Evolutionary conservation across 2,113 vertebrate genomes (phyloP), one percentile per base, ranked within the genome.

Genomic region (Cairina moschata): DNA sequence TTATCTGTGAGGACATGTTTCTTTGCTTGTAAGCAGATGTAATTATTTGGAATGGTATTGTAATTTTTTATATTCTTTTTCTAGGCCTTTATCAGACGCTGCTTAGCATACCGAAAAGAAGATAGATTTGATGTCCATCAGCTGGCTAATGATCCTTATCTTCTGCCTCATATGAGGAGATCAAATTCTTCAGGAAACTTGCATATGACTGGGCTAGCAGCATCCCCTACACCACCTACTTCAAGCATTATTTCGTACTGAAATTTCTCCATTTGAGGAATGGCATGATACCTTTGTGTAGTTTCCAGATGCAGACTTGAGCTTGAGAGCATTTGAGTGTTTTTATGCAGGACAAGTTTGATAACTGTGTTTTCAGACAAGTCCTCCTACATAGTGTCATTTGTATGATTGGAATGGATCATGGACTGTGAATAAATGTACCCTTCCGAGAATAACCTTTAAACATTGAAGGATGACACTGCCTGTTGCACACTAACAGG

Each of bases 171-270:
- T 93, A 99, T 99, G 98, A 98, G 99, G 96, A 98, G 99, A 98
- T 99, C 99, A 40, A 99, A 99, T 98, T 99, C 99, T 97, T 99
- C 99, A 97, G 99, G 99, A 97, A 99, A 99, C 94, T 98, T 99
- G 96, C 99, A 99, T 97, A 98, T 99, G 98, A 98, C 97, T 93
- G 98, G 98, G 83, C 97, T 99, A 55, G 98, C 98, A 88, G 97
- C 98, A 88, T 98, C 99, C 69, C 99, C 98, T 62, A 98, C 97
- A 17, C 98, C 98, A 23, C 98, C 99, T 93, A 98, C 99, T 94
- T 99, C 99, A 88, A 99, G 98, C 96, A 98, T 99, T 97, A 98
- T 99, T 98, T 99, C 99, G 44, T 99, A 99, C 97, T 99, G 98
- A 99, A 97, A 93, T 95, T 95, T 92, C 97, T 97, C 94, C 88